phyloP scores from a whole-genome alignment of 1,140 invertebrate species.

The Lepeophtheirus salmonis region DNA sequence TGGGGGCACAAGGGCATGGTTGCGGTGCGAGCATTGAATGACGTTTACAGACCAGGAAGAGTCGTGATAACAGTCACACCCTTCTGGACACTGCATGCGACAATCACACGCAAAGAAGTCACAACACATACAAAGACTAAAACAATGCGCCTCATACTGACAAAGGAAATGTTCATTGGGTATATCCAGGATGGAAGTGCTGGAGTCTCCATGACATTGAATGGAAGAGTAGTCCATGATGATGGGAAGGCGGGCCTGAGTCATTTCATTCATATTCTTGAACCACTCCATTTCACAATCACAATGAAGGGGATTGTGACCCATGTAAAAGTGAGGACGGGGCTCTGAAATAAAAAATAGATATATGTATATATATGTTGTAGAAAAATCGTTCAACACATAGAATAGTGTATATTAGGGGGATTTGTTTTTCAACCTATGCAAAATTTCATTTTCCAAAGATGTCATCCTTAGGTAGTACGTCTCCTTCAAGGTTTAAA shows the following conservation, averaged over 20 bases:
- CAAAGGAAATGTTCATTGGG: slow-evolving; percentile 51
- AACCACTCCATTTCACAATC: slow-evolving; percentile 52
- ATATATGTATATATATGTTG: no score
- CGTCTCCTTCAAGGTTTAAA: no score
- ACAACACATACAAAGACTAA: slow-evolving; percentile 73
- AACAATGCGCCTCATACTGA: slow-evolving; percentile 73
- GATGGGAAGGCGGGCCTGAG: slow-evolving; percentile 50
- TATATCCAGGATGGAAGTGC: slow-evolving; percentile 1
- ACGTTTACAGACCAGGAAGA: slow-evolving; percentile 82
- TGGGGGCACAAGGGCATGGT: slow-evolving; percentile 49
- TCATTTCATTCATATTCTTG: slow-evolving; percentile 47
- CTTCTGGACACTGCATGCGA: slow-evolving; percentile 77
- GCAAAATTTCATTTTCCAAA: no score
- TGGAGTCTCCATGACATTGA: slow-evolving; percentile 42
- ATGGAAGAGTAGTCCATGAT: slow-evolving; percentile 60
- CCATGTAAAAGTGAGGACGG: slow-evolving; percentile 59
- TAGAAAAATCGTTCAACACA: no score
- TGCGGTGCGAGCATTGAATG: slow-evolving; percentile 54
- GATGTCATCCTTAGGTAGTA: no score
- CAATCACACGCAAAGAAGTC: slow-evolving; percentile 82
- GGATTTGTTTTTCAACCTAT: no score
- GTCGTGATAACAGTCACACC: slow-evolving; percentile 81
- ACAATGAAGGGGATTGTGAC: slow-evolving; percentile 65
- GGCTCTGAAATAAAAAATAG: no score
- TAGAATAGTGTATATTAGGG: no score